Percentiles rank a stretch among this genome's conserved stretches.
Conservation (phyloP, 2,113 vertebrate species). For the Ciconia boyciana region DNA sequence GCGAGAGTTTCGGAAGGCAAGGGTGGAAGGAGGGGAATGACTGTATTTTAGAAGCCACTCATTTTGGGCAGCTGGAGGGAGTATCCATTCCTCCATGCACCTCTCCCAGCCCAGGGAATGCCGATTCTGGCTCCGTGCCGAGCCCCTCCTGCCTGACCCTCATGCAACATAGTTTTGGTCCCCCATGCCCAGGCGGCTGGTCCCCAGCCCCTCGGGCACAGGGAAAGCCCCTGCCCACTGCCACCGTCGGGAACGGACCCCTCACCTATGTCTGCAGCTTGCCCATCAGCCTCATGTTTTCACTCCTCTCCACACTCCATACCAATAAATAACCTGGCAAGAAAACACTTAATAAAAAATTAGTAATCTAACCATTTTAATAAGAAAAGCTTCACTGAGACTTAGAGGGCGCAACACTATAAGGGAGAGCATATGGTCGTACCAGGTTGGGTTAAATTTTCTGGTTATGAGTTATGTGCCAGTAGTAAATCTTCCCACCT, state of each 20-base stretch:
- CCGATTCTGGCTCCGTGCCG: background rate
- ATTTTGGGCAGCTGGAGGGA: background rate
- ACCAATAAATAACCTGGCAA: background rate
- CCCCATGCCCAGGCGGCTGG: fast-evolving
- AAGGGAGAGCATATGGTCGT: background rate
- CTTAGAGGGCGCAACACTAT: background rate
- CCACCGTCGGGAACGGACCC: fast-evolving
- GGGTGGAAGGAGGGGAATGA: background rate
- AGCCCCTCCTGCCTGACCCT: background rate
- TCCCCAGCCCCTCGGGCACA: background rate
- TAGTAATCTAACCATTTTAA: background rate
- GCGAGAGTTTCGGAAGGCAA: fast-evolving
- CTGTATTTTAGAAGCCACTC: background rate
- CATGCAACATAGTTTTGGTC: fast-evolving
- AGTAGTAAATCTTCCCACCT: background rate
- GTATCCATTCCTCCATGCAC: background rate
- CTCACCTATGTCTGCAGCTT: background rate
- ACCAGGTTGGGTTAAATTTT: background rate
- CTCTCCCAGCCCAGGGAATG: background rate
- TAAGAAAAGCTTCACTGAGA: background rate
- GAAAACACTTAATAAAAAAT: background rate
- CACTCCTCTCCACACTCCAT: background rate
- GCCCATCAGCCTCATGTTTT: background rate
- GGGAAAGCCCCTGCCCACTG: background rate
- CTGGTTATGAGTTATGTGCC: background rate